Conservation (phyloP, 2,888 invertebrate genomes). For the Drosophila prolongata region DNA sequence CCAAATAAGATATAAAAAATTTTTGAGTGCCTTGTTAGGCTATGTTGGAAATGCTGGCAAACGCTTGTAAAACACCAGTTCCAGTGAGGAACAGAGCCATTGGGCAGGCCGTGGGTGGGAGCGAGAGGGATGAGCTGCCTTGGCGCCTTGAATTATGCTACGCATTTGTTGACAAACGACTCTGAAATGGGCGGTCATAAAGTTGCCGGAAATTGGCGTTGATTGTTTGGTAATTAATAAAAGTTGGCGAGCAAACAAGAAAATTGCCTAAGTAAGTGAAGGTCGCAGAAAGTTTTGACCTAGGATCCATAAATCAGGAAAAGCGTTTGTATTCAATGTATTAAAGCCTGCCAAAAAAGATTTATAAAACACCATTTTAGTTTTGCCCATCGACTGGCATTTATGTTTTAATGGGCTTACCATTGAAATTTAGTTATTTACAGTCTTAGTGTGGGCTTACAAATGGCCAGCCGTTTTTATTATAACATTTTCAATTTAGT, state of each 20-base stretch:
- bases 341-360: neutral
- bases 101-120: neutral
- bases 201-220: slow-evolving; percentile 70
- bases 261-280: slow-evolving; percentile 31
- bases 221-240: slow-evolving; percentile 77
- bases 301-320: slow-evolving; percentile 5
- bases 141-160: slow-evolving; percentile 60
- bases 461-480: slow-evolving; percentile 28
- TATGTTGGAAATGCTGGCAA: slow-evolving; percentile 42
- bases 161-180: slow-evolving; percentile 79
- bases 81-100: slow-evolving; percentile 4
- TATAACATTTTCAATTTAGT: slow-evolving; percentile 18
- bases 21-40: slow-evolving; percentile 73
- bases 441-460: slow-evolving; percentile 7
- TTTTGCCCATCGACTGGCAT: slow-evolving; percentile 2
- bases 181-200: slow-evolving; percentile 71
- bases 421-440: slow-evolving; percentile 10
- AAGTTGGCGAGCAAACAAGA: slow-evolving; percentile 48
- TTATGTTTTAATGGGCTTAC: slow-evolving; percentile 13
- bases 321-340: slow-evolving; percentile 3
- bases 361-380: slow-evolving; percentile 1
- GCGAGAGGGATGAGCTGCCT: slow-evolving; percentile 8
- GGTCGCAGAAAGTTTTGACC: neutral
- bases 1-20: slow-evolving; percentile 78
- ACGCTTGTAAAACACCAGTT: slow-evolving; percentile 44